phyloP scores from a whole-genome alignment of 2,797 vertebrate species.

The Onychomys leucogaster region DNA sequence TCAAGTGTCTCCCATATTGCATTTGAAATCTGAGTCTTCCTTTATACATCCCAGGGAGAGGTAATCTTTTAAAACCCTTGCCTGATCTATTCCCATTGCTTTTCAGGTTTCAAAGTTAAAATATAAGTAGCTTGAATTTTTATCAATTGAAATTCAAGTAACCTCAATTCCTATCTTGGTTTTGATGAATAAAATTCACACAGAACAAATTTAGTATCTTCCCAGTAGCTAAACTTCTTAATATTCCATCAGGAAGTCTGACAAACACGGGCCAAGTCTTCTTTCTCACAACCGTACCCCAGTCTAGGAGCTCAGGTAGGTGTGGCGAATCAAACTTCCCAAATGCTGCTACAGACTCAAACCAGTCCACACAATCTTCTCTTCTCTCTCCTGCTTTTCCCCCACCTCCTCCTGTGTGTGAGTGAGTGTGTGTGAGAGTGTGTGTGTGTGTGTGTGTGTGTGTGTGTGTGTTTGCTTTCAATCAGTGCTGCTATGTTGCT shows the following conservation, averaged over 20 bases:
- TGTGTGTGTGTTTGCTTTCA: neutral
- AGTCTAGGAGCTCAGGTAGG: neutral
- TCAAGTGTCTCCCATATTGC: neutral
- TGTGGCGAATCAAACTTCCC: neutral
- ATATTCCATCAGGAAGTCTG: neutral
- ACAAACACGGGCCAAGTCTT: neutral
- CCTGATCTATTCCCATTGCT: neutral
- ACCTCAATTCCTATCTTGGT: neutral
- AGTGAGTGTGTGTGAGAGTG: too few species aligned
- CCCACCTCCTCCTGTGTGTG: too few species aligned
- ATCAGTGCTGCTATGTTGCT: neutral
- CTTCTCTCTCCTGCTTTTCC: neutral
- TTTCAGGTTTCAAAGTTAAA: neutral
- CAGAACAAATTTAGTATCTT: neutral
- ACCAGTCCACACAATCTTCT: neutral
- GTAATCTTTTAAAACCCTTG: neutral
- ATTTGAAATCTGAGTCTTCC: neutral
- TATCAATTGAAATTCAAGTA: neutral
- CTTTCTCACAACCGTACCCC: neutral
- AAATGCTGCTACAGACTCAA: neutral
- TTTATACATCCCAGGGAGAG: neutral
- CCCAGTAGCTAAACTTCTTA: neutral
- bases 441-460: neutral
- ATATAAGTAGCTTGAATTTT: neutral
- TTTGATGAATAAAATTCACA: neutral